phyloP scores from a whole-genome alignment of 2,888 invertebrate genomes.

The Lamproptera curius region DNA sequence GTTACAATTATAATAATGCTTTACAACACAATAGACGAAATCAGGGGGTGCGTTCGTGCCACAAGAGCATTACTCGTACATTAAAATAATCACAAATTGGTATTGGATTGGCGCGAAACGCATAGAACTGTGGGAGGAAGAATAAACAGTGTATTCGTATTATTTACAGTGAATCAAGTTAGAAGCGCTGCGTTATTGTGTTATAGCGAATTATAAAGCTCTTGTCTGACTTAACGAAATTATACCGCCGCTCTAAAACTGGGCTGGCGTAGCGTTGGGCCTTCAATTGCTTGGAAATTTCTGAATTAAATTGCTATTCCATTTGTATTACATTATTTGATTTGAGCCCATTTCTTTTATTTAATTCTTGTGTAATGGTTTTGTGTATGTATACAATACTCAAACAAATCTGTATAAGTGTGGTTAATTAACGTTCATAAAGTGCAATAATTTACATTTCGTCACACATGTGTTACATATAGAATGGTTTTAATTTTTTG shows the following conservation, averaged over 20 bases:
- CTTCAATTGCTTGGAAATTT: slow-evolving; percentile 30
- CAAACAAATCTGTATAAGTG: too few relatives aligned
- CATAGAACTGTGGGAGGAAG: slow-evolving; percentile 35
- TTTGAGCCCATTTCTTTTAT: background rate
- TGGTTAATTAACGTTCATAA: too few relatives aligned
- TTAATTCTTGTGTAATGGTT: too few relatives aligned
- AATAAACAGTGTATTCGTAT: slow-evolving; percentile 41
- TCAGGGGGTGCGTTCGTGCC: slow-evolving; percentile 41
- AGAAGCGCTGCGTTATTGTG: slow-evolving; percentile 51
- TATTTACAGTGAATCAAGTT: slow-evolving; percentile 58
- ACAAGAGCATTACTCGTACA: slow-evolving; percentile 47
- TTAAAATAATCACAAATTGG: slow-evolving; percentile 72
- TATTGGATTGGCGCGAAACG: slow-evolving; percentile 57
- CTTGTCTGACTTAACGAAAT: slow-evolving; percentile 52
- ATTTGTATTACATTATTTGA: background rate
- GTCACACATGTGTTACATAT: too few relatives aligned
- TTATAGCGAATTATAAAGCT: slow-evolving; percentile 66
- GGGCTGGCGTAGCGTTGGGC: slow-evolving; percentile 19
- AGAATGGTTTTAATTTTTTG: too few relatives aligned
- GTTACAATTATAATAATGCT: slow-evolving; percentile 54
- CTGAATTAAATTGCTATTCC: background rate
- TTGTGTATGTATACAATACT: too few relatives aligned
- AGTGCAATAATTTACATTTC: too few relatives aligned
- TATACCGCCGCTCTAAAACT: slow-evolving; percentile 32
- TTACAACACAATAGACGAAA: slow-evolving; percentile 47